Evolutionary conservation across 2,888 invertebrate species (phyloP).

Genomic region (Dinocampus coccinellae): DNA sequence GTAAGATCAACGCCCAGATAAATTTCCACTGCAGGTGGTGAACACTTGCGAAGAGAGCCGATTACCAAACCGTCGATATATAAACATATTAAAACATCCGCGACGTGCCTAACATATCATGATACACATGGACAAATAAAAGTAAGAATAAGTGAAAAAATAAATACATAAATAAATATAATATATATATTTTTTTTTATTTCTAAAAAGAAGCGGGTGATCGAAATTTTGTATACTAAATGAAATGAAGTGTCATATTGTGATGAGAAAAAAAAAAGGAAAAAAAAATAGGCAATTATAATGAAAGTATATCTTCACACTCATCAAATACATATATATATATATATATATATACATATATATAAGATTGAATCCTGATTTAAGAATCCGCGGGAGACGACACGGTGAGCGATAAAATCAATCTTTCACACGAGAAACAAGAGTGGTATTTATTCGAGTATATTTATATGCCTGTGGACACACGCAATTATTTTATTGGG

Average conservation of each 20-base stretch:
- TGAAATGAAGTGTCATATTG: neutral
- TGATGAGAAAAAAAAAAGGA: neutral
- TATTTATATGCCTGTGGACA: neutral
- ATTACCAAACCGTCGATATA: slow-evolving; percentile 41
- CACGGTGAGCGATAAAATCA: slow-evolving; percentile 48
- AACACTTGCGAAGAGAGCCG: slow-evolving; percentile 40
- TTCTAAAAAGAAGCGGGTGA: neutral
- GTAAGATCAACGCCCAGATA: slow-evolving; percentile 45
- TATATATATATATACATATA: neutral
- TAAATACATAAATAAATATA: neutral
- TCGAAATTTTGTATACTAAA: no score
- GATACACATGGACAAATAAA: neutral
- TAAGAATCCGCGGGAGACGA: slow-evolving; percentile 38
- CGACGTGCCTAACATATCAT: neutral
- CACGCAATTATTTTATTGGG: slow-evolving; percentile 17
- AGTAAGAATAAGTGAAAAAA: neutral
- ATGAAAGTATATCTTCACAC: neutral
- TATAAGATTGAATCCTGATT: slow-evolving; percentile 33
- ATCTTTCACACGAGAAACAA: slow-evolving; percentile 40
- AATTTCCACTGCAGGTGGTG: slow-evolving; percentile 48
- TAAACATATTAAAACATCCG: slow-evolving; percentile 16
- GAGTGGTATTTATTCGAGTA: neutral
- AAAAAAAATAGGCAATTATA: no score
- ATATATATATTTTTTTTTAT: no score
- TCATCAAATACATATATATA: neutral